These are phyloP conservation scores for Caiman crocodilus DNA, from an alignment of 2,797 vertebrate species.

Conservation along the genomic window DNA sequence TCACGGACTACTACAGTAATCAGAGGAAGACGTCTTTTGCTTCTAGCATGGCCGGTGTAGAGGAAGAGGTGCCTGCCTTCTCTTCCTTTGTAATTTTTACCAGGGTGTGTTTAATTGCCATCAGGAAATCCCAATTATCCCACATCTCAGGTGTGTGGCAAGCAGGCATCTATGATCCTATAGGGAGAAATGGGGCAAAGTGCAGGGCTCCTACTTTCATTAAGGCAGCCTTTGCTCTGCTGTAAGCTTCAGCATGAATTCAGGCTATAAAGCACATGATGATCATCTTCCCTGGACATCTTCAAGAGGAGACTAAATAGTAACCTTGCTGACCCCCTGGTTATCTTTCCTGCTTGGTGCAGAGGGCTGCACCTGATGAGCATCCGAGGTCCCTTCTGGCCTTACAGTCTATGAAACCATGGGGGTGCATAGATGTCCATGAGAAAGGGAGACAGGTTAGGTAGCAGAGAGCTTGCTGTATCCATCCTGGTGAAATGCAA, in stretches of 20 bases:
- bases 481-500: not conserved
- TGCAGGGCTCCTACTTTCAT: not conserved
- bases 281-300: too few species aligned
- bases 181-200: not conserved
- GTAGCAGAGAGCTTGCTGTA: not conserved
- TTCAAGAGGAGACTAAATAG: too few species aligned
- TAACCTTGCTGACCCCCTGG: too few species aligned
- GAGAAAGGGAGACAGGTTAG: not conserved
- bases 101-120: not conserved
- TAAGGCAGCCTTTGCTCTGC: not conserved
- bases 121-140: not conserved
- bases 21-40: not conserved
- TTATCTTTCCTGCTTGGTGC: too few species aligned
- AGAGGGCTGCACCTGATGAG: too few species aligned
- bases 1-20: not conserved
- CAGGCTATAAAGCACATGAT: too few species aligned
- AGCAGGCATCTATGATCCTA: not conserved
- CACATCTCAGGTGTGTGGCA: not conserved
- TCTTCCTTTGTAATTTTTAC: not conserved
- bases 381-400: too few species aligned
- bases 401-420: too few species aligned
- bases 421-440: not conserved
- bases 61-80: not conserved
- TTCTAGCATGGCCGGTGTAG: not conserved
- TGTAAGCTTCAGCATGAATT: not conserved